Evolutionary conservation across 2,888 invertebrate genomes (phyloP).

Genomic region (Omphaloscelis lunosa): DNA sequence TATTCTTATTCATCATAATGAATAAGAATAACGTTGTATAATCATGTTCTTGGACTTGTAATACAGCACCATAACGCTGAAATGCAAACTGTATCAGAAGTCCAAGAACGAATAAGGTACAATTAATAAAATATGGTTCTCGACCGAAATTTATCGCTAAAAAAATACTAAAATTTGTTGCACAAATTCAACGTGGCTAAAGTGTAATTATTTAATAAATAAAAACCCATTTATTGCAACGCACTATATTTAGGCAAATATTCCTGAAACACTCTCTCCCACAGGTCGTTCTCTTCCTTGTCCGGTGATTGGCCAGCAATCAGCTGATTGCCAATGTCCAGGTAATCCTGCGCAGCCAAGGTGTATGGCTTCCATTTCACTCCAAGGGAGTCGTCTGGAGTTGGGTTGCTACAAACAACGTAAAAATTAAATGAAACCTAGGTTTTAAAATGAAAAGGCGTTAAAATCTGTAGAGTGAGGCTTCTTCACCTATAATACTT

Average conservation of each 20-base stretch:
- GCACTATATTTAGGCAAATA: constrained; percentile 69
- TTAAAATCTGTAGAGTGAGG: neutral
- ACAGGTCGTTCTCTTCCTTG: constrained; percentile 73
- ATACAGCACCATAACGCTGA: no score
- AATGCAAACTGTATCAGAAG: neutral
- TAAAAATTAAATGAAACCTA: neutral
- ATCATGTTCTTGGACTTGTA: no score
- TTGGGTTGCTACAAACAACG: constrained; percentile 73
- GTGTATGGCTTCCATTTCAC: constrained; percentile 73
- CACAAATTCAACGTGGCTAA: neutral
- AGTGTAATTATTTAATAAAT: neutral
- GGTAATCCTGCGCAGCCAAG: constrained; percentile 66
- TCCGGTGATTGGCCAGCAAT: constrained; percentile 65
- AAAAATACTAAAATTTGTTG: no score
- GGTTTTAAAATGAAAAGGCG: no score
- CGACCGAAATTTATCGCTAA: no score
- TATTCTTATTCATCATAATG: neutral
- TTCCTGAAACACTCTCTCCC: constrained; percentile 73
- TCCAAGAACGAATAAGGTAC: neutral
- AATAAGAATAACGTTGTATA: no score
- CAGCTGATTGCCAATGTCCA: constrained; percentile 75
- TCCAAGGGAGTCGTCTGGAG: constrained; percentile 72
- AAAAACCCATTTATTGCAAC: neutral
- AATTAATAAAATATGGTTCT: neutral
- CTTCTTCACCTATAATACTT: neutral